Conservation (phyloP, 2,113 vertebrate genomes). For the Lamprotornis superbus region DNA sequence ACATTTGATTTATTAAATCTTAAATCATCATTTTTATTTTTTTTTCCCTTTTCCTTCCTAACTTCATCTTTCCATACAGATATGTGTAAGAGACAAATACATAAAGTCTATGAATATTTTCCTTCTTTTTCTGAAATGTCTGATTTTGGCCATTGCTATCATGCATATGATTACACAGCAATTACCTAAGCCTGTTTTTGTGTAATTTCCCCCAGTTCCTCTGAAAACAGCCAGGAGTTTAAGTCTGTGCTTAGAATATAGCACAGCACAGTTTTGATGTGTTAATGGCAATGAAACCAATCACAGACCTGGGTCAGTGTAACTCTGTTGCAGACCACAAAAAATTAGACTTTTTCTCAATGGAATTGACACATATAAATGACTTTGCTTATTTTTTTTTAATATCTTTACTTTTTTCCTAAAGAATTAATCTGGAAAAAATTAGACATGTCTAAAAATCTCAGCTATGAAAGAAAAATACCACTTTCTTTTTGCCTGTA, state of each 20-base stretch:
- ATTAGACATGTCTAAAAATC: neutral
- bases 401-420: neutral
- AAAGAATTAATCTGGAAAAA: neutral
- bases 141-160: neutral
- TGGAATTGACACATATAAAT: neutral
- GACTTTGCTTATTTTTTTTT: neutral
- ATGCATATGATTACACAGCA: neutral
- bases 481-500: rapidly evolving
- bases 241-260: neutral
- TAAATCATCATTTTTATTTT: neutral
- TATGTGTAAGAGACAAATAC: neutral
- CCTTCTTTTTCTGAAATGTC: neutral
- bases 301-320: neutral
- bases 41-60: neutral
- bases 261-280: neutral
- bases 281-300: neutral
- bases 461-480: neutral
- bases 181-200: neutral
- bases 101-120: neutral
- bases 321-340: neutral
- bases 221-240: neutral
- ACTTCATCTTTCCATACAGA: neutral
- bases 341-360: neutral
- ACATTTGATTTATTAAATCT: neutral
- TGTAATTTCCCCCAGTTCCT: neutral